Conservation (phyloP, 2,113 vertebrate species). For the Vanacampus margaritifer region DNA sequence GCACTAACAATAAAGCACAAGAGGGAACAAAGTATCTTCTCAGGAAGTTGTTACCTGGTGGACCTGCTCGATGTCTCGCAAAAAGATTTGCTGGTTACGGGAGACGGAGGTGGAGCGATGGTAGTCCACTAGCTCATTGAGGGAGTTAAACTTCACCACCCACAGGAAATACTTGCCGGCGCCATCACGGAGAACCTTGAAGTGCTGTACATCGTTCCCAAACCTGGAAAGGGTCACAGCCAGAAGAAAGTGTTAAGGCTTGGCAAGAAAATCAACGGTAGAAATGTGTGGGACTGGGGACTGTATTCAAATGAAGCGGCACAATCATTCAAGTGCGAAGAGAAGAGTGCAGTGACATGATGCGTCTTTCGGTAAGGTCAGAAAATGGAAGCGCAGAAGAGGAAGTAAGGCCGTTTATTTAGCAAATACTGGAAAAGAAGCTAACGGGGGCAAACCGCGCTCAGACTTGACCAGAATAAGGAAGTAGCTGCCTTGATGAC, state of each 20-base stretch:
- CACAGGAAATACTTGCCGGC: conserved; percentile 98
- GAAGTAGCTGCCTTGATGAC: conserved; percentile 40
- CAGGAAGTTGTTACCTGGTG: conserved; percentile 79
- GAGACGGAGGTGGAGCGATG: conserved; percentile 97
- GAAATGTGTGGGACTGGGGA: background rate
- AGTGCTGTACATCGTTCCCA: conserved; percentile 97
- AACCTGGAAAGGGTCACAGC: conserved; percentile 73
- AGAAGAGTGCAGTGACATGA: conserved; percentile 1
- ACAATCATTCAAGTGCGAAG: background rate
- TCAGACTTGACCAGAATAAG: conserved; percentile 30
- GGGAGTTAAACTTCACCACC: conserved; percentile 99
- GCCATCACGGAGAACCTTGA: conserved; percentile 96
- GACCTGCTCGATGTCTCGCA: conserved; percentile 97
- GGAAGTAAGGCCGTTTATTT: conserved; percentile 22
- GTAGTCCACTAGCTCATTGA: conserved; percentile 98
- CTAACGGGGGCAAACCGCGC: background rate
- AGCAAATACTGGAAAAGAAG: conserved; percentile 4
- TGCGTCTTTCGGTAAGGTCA: conserved; percentile 15
- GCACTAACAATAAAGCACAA: background rate
- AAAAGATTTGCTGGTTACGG: conserved; percentile 97
- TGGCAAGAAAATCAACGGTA: background rate
- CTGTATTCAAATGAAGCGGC: conserved; percentile 36
- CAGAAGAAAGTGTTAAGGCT: background rate
- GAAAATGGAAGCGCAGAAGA: conserved; percentile 15
- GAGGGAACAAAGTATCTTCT: background rate